phyloP scores from a whole-genome alignment of 1,140 invertebrate species.

The Battus philenor region DNA sequence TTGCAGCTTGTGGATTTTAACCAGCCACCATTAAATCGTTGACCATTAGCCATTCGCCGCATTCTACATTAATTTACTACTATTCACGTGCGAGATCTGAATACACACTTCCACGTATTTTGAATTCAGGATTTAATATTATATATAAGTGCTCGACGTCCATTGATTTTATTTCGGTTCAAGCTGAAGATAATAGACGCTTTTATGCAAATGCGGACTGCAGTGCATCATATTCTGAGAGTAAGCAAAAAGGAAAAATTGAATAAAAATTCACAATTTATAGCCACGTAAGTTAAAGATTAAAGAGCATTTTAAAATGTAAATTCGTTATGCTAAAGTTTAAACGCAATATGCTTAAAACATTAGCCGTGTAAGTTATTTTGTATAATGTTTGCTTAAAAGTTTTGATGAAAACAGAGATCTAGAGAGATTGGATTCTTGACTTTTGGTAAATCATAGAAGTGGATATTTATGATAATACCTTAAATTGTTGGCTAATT shows the following conservation, averaged over 20 bases:
- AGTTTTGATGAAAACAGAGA: no score
- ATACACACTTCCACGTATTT: neutral
- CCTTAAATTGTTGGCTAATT: no score
- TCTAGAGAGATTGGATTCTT: no score
- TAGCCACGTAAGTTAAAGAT: slow-evolving; percentile 8
- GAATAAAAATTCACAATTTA: slow-evolving; percentile 27
- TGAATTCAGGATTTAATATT: slow-evolving; percentile 10
- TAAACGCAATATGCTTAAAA: slow-evolving; percentile 7
- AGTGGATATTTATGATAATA: no score
- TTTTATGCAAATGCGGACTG: slow-evolving; percentile 66
- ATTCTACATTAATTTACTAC: no score
- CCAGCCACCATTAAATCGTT: no score
- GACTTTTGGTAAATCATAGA: no score
- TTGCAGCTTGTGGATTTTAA: no score
- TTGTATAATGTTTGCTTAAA: slow-evolving; percentile 13
- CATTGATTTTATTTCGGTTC: slow-evolving; percentile 65
- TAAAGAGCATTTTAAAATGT: slow-evolving; percentile 13
- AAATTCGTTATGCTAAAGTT: slow-evolving; percentile 12
- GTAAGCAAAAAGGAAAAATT: slow-evolving; percentile 41
- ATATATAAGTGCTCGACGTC: slow-evolving; percentile 25
- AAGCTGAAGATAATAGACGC: slow-evolving; percentile 62
- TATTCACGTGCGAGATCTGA: no score
- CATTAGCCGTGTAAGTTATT: slow-evolving; percentile 4
- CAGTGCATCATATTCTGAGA: slow-evolving; percentile 51
- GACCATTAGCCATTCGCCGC: no score